phyloP scores from a whole-genome alignment of 2,797 vertebrate genomes.

The Brachymystax lenok region DNA sequence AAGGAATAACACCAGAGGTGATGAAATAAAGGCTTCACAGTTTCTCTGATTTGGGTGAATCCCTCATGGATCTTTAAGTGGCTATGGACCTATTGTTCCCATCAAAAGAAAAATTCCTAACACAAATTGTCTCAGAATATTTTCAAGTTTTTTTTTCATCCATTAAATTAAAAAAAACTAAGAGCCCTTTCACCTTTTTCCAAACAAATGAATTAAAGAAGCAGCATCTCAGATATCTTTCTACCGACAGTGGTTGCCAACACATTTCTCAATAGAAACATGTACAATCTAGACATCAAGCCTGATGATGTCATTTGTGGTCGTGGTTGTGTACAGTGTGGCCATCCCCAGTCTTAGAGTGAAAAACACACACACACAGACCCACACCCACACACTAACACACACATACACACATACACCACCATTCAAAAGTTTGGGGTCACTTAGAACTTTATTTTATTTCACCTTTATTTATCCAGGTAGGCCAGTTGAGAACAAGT shows the following conservation, averaged over 20 bases:
- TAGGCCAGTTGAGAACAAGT: too few relatives aligned
- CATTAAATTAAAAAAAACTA: neutral
- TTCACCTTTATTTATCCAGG: too few relatives aligned
- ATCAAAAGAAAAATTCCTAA: neutral
- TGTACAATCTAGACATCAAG: neutral
- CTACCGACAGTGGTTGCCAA: neutral
- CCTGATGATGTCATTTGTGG: neutral
- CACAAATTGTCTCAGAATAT: neutral
- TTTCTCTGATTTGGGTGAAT: neutral
- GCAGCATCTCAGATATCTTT: neutral
- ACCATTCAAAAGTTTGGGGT: too few relatives aligned
- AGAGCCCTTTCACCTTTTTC: neutral
- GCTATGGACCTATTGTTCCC: neutral
- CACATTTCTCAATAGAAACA: neutral
- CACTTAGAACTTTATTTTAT: too few relatives aligned
- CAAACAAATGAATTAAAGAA: neutral
- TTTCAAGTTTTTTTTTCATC: constrained; percentile 11
- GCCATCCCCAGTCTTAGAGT: neutral
- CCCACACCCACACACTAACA: too few relatives aligned
- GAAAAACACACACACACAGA: too few relatives aligned
- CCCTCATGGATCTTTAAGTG: neutral
- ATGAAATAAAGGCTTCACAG: constrained; percentile 3
- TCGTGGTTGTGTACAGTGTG: neutral
- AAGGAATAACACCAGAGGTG: constrained; percentile 44
- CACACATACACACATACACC: neutral